phyloP scores from a whole-genome alignment of 37 sponge, comb jelly and placozoan species.

The Haliclona indistincta region DNA sequence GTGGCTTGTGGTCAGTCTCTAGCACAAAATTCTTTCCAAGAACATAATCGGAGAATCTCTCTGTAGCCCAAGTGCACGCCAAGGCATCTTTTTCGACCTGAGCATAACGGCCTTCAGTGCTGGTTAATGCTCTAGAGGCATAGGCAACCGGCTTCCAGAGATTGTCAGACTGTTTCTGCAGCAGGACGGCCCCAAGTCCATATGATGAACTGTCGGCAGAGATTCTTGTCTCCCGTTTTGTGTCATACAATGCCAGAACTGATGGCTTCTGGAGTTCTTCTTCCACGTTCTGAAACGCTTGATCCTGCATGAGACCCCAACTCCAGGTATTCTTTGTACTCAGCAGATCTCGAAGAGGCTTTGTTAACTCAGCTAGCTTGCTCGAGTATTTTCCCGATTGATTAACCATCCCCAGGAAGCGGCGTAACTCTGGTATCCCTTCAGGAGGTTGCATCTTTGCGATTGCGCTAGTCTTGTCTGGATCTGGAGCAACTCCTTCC shows the following conservation, averaged over 20 bases:
- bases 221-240: constrained; percentile 8
- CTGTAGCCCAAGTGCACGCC: constrained; percentile 43
- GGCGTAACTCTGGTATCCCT: constrained; percentile 10
- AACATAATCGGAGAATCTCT: constrained; percentile 33
- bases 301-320: constrained; percentile 19
- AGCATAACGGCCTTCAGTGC: constrained; percentile 38
- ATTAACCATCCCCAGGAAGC: constrained; percentile 52
- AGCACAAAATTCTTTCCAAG: constrained; percentile 21
- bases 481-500: constrained; percentile 31
- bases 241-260: constrained; percentile 26
- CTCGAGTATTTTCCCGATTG: constrained; percentile 37
- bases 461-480: constrained; percentile 26
- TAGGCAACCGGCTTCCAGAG: constrained; percentile 38
- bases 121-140: constrained; percentile 40
- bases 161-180: not conserved
- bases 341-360: constrained; percentile 37
- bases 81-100: constrained; percentile 61
- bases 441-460: constrained; percentile 29
- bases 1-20: constrained; percentile 54
- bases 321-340: constrained; percentile 15
- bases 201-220: constrained; percentile 35
- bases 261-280: constrained; percentile 30
- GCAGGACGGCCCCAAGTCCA: constrained; percentile 36
- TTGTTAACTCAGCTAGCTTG: constrained; percentile 19
- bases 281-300: constrained; percentile 22